Base-by-base conservation (phyloP, 1,140 invertebrate genomes). In the Euura lappo region DNA sequence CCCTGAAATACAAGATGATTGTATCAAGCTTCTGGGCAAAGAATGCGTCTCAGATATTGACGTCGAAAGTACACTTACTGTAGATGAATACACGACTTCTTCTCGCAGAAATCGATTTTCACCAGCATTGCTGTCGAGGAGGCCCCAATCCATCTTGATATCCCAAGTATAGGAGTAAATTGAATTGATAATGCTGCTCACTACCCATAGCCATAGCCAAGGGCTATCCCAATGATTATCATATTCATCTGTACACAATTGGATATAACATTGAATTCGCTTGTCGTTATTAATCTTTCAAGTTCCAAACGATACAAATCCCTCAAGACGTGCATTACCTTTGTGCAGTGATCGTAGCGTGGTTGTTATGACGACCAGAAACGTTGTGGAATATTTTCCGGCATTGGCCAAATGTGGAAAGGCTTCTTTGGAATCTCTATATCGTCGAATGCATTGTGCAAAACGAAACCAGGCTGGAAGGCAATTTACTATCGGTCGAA, bases 391-490 rank as follows among this genome's bases (percentile, higher is more conserved):
- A 87, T 99, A 99, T 90, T 99, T 99, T 68, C 96, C 97, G 28
- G 98, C 99, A 88, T 99, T 99, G 0, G 95, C 96, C 47, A 97
- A 87, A 89, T 99, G 98, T 0, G 98, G 98, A 88, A 98, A 99
- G 2, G 94, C 94, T 81, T 98, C 95, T 77, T 91, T 91, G 0
- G 94, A 94, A 84, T 97, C 96, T 0, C 93, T 86, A 86, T 99
- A 99, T 78, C 99, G 94, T 2, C 99, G 90, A 6, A 99, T 84
- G 80, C 99, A 99, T 85, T 99, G 99, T 43, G 97, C 96, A 88
- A 99, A 99, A 68, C 98, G 93, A 80, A 98, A 97, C 96, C 97
- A 99, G 0, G 98, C 97, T 0, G 99, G 98, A 6, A 99, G 83
- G 79, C 95, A 95, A 79, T 94, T 94, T 0, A 99, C 94, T 11